These are phyloP conservation scores for Phalera bucephala DNA, from an alignment of 2,888 invertebrate species.

Conservation along the genomic window DNA sequence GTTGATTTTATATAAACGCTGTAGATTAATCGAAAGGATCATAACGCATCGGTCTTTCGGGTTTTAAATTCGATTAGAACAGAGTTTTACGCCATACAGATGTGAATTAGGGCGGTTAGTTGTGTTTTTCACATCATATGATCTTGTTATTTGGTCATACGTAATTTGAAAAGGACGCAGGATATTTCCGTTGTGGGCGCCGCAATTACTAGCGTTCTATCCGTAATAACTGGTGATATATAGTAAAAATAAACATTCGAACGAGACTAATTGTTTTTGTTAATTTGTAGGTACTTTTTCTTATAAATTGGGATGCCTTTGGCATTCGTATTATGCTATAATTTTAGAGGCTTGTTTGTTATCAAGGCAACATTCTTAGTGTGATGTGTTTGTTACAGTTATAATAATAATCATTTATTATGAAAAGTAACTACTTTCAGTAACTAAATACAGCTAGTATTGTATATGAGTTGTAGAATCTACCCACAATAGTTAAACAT, in stretches of 20 bases:
- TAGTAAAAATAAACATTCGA: not conserved
- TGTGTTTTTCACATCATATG: slow-evolving; percentile 33
- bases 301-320: too few relatives aligned
- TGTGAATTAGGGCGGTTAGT: too few relatives aligned
- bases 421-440: too few relatives aligned
- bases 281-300: too few relatives aligned
- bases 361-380: not conserved
- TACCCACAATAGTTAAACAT: not conserved
- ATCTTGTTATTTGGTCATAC: slow-evolving; percentile 10
- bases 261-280: not conserved
- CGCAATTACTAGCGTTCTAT: not conserved
- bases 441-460: too few relatives aligned
- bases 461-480: not conserved
- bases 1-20: slow-evolving; percentile 55
- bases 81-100: too few relatives aligned
- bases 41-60: slow-evolving; percentile 60
- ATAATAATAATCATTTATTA: too few relatives aligned
- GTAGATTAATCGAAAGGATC: slow-evolving; percentile 48
- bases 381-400: too few relatives aligned
- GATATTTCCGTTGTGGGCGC: not conserved
- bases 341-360: too few relatives aligned
- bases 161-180: not conserved
- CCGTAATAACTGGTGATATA: not conserved
- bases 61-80: slow-evolving; percentile 21
- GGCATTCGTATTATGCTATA: too few relatives aligned